Evolutionary conservation across 1,140 invertebrate species (phyloP).

Genomic region (Meloidogyne hapla): DNA sequence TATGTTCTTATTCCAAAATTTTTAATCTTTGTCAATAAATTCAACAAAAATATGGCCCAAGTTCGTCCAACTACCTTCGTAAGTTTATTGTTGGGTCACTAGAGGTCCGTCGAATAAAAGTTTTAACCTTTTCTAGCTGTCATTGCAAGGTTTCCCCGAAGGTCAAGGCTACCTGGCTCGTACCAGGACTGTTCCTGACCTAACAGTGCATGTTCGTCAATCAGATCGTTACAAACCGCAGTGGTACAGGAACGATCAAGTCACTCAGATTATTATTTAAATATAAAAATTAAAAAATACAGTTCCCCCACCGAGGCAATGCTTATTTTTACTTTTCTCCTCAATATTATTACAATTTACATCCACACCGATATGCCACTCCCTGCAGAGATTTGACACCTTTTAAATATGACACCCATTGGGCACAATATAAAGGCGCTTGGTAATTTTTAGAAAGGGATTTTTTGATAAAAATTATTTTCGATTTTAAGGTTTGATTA

Average conservation of each 20-base stretch:
- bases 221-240: constrained; percentile 35
- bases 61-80: constrained; percentile 21
- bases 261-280: background rate
- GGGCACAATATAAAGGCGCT: constrained; percentile 19
- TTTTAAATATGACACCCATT: constrained; percentile 28
- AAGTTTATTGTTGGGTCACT: background rate
- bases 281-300: background rate
- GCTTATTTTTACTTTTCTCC: constrained; percentile 26
- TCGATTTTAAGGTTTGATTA: constrained; percentile 29
- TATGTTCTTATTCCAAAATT: background rate
- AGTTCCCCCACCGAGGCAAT: constrained; percentile 22
- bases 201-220: constrained; percentile 23
- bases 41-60: constrained; percentile 13
- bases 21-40: background rate
- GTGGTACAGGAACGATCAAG: constrained; percentile 17
- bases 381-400: constrained; percentile 13
- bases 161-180: constrained; percentile 27
- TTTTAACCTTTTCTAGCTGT: constrained; percentile 13
- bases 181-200: constrained; percentile 35
- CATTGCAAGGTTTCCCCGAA: constrained; percentile 21
- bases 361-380: constrained; percentile 12
- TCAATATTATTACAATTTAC: constrained; percentile 18
- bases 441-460: constrained; percentile 23
- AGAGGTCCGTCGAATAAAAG: background rate
- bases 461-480: background rate